Evolutionary conservation across 1,140 invertebrate species (phyloP).

Genomic region (Drosophila sturtevanti): DNA sequence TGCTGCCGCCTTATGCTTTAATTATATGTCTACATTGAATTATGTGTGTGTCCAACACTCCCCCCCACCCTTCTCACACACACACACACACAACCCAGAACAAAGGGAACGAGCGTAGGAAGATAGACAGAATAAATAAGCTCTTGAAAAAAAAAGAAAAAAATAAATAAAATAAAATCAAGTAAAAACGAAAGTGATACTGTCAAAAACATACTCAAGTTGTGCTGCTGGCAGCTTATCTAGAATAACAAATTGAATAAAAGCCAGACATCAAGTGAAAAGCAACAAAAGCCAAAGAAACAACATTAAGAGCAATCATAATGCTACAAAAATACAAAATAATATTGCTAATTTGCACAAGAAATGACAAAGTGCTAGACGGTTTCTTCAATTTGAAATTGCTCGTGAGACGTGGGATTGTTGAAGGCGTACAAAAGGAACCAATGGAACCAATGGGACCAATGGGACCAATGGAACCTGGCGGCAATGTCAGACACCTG

Average conservation of each 20-base stretch:
- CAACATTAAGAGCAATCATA: constrained; percentile 29
- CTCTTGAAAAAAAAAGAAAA: neutral
- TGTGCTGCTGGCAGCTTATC: constrained; percentile 10
- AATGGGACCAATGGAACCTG: constrained; percentile 30
- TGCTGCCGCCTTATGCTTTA: constrained; percentile 5
- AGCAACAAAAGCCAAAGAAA: neutral
- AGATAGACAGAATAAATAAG: constrained; percentile 3
- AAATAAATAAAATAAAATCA: constrained; percentile 2
- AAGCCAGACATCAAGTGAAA: constrained; percentile 31
- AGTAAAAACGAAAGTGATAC: constrained; percentile 15
- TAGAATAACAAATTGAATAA: constrained; percentile 20
- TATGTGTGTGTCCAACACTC: neutral
- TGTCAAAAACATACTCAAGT: neutral
- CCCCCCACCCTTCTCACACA: no score
- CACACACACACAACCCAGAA: neutral
- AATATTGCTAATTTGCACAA: constrained; percentile 52
- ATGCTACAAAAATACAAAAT: constrained; percentile 11
- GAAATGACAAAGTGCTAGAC: constrained; percentile 28
- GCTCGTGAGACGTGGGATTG: constrained; percentile 31
- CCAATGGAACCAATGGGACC: constrained; percentile 21
- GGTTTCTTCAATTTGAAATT: constrained; percentile 45
- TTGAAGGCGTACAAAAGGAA: constrained; percentile 32
- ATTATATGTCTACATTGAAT: constrained; percentile 7
- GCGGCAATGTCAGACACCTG: constrained; percentile 66
- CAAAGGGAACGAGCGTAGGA: neutral